Evolutionary conservation across 2,797 vertebrate genomes (phyloP).

Genomic region (Zenarchopterus dispar): DNA sequence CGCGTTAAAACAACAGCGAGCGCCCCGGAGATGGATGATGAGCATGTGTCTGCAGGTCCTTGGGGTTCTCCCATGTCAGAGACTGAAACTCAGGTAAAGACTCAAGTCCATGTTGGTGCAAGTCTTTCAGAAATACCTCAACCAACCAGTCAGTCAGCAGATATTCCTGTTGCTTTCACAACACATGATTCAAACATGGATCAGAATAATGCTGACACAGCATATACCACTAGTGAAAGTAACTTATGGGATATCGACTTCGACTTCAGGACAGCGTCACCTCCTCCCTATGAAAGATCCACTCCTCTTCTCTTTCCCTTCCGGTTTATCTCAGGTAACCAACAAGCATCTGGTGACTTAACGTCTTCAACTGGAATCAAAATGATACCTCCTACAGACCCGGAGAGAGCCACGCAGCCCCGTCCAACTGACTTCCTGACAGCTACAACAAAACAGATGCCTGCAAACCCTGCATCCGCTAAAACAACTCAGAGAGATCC

Average conservation of each 20-base stretch:
- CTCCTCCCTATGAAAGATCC: constrained; percentile 44
- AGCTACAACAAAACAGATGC: constrained; percentile 3
- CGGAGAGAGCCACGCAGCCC: constrained; percentile 31
- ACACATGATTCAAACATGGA: constrained; percentile 26
- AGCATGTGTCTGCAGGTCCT: constrained; percentile 25
- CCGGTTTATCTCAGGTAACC: constrained; percentile 60
- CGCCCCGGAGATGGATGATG: background rate
- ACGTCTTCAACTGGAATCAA: constrained; percentile 64
- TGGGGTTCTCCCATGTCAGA: constrained; percentile 17
- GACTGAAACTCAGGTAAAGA: constrained; percentile 37
- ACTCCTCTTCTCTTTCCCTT: background rate
- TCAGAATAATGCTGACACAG: constrained; percentile 13
- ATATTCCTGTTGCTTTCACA: constrained; percentile 19
- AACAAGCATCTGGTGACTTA: constrained; percentile 39
- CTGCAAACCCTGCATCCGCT: background rate
- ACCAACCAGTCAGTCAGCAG: constrained; percentile 20
- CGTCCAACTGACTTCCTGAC: constrained; percentile 36
- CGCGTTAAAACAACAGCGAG: background rate
- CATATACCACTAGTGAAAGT: constrained; percentile 13
- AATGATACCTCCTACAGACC: constrained; percentile 54
- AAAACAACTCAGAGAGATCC: constrained; percentile 35
- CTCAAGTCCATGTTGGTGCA: constrained; percentile 24
- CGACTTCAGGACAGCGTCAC: constrained; percentile 49
- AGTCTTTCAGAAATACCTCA: constrained; percentile 46
- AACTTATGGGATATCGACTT: constrained; percentile 23